These are phyloP conservation scores for Epinephelus awoara DNA, from an alignment of 2,797 vertebrate genomes.

Conservation along the genomic window DNA sequence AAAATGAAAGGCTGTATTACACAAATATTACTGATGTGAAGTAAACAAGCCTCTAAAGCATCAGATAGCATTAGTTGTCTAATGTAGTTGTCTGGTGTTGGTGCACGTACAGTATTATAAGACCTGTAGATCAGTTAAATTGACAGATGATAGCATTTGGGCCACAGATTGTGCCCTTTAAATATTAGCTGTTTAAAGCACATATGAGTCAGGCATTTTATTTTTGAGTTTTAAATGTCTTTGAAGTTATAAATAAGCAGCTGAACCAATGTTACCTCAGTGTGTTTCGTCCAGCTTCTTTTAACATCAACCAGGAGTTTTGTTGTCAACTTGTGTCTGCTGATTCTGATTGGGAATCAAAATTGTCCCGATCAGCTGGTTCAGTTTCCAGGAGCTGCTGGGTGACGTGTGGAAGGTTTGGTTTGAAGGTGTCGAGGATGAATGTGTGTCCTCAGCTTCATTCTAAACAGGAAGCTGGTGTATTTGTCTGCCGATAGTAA, in stretches of 20 bases:
- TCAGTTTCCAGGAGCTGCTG: not conserved
- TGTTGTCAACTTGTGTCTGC: not conserved
- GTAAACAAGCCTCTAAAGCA: no score
- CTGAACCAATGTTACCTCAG: not conserved
- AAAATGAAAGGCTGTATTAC: not conserved
- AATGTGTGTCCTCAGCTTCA: not conserved
- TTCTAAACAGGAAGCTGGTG: not conserved
- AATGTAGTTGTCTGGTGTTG: no score
- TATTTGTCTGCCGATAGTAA: not conserved
- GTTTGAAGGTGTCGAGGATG: not conserved
- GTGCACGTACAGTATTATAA: no score
- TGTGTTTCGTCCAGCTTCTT: not conserved
- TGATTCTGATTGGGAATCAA: conserved; percentile 3
- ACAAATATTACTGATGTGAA: no score
- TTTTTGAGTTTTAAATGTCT: not conserved
- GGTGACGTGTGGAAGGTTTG: not conserved
- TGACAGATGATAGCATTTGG: no score
- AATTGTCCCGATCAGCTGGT: not conserved
- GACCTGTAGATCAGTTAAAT: no score
- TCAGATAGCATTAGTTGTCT: no score
- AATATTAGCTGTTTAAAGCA: not conserved
- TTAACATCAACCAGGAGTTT: not conserved
- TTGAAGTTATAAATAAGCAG: not conserved
- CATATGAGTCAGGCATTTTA: no score
- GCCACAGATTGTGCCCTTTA: not conserved